Base-by-base conservation (phyloP, 2,888 invertebrate genomes). In the Ennomos fuscantarius region DNA sequence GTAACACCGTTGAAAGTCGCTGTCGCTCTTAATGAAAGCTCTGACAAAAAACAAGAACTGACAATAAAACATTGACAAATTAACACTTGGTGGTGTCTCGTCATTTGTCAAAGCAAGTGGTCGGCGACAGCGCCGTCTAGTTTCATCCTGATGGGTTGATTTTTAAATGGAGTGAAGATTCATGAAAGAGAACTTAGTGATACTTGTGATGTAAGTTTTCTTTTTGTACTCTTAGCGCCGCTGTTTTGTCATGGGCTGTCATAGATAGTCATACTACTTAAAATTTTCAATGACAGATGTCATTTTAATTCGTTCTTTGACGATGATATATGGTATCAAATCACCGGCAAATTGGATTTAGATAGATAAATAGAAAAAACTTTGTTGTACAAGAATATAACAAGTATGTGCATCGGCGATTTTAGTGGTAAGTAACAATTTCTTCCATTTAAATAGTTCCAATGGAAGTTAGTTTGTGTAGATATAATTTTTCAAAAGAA, bases 41-140 rank as follows among this genome's bases (percentile, higher is more conserved):
- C 45, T 46, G 62, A 63, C 63, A 36, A 52, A 52, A 45, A 57
- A 57, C 57, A 57, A 52, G 52, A 52, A 35, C 42, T 52, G 42
- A 68, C 59, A 72, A 66, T 63, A 62, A 69, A 67, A 63, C 61
- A 59, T 53, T 70, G 78, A 78, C 78, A 76, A 77, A 79, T 79
- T 70, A 75, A 74, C 70, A 75, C 64, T 67, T 55, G 61, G 36
- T 56, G 32, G 59, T 60, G 63, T 73, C 72, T 71, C 65, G 68
- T 73, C 77, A 69, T 78, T 78, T 76, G 78, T 78, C 79, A 75
- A 53, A 65, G 58, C 65, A 60, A 67, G 52, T 58, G 60, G 59
- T 56, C 58, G 59, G 61, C 56, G 70, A 69, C 70, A 70, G 72
- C 69, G 43, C 47, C 34, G 51, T 72, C 64, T 74, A 56, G 55